Conservation (phyloP, 2,113 vertebrate species). For the Oenanthe melanoleuca region DNA sequence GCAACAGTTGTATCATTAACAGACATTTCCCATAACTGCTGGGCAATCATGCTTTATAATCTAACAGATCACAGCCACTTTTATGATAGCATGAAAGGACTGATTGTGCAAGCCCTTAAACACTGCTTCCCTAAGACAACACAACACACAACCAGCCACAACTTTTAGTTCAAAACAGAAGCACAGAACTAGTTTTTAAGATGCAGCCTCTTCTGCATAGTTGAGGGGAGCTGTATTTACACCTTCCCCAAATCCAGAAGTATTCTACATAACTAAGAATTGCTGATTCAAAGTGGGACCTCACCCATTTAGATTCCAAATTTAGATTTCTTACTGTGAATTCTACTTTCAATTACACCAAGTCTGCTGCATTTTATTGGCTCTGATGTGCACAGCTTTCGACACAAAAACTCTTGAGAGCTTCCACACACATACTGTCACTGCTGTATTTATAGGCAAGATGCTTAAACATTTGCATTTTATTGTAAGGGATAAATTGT, state of each 20-base stretch:
- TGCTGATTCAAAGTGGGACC: background rate
- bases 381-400: background rate
- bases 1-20: background rate
- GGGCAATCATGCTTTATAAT: background rate
- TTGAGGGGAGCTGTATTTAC: background rate
- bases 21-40: background rate
- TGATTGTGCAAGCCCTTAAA: background rate
- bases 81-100: background rate
- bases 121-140: background rate
- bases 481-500: constrained; percentile 2
- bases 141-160: background rate
- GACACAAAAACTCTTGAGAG: background rate
- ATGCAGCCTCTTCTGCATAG: background rate
- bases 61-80: background rate
- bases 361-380: background rate
- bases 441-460: background rate
- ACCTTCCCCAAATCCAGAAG: background rate
- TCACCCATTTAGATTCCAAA: background rate
- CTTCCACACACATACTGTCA: background rate
- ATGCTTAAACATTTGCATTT: constrained; percentile 26
- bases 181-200: background rate
- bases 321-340: background rate
- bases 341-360: background rate
- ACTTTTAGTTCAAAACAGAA: background rate
- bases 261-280: background rate